These are phyloP conservation scores for Vidua chalybeata DNA, from an alignment of 2,113 vertebrate genomes.

Conservation along the genomic window DNA sequence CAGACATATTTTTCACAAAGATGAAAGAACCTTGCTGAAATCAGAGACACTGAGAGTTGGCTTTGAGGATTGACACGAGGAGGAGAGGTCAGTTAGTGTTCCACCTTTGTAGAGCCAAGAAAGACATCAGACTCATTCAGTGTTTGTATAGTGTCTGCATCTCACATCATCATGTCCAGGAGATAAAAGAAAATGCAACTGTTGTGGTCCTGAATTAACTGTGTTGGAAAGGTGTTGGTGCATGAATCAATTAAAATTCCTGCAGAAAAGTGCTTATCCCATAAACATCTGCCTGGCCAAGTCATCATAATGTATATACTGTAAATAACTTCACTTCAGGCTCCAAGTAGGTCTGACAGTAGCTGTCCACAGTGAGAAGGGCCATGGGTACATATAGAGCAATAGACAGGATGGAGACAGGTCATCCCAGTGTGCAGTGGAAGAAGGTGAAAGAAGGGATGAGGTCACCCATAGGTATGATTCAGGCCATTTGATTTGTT, in stretches of 20 bases:
- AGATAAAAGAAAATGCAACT: neutral
- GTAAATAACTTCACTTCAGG: neutral
- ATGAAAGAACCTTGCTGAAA: neutral
- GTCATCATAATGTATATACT: neutral
- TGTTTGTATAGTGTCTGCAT: neutral
- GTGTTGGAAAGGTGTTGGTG: neutral
- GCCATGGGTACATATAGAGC: neutral
- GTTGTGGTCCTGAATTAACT: neutral
- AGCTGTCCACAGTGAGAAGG: neutral
- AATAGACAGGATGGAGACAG: neutral
- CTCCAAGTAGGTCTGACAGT: neutral
- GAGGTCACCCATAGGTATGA: neutral
- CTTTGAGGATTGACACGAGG: fast-evolving
- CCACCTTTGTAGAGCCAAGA: neutral
- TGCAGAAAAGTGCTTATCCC: neutral
- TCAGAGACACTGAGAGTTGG: neutral
- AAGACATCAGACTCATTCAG: neutral
- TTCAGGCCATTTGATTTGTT: neutral
- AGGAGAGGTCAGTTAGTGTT: neutral
- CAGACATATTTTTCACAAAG: neutral
- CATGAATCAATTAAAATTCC: neutral
- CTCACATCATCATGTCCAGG: neutral
- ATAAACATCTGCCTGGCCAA: neutral
- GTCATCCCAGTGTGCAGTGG: neutral
- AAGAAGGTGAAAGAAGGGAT: neutral